phyloP scores from a whole-genome alignment of 2,888 invertebrate genomes.

The Polymixis flavicincta region DNA sequence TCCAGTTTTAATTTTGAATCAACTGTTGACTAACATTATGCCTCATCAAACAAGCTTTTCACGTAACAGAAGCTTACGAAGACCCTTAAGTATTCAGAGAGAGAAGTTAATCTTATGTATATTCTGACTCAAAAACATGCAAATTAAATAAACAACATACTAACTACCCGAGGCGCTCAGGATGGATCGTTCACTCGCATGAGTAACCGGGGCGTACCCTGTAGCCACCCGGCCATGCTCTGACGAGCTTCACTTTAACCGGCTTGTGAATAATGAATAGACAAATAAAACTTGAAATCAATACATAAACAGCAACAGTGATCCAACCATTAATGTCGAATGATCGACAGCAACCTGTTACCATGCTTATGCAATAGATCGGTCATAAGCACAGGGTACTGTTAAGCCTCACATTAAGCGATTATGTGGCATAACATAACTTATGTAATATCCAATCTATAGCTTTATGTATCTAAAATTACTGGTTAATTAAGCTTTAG shows the following conservation, averaged over 20 bases:
- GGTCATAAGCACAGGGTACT: constrained; percentile 19
- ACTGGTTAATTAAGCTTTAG: background rate
- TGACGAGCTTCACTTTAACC: constrained; percentile 31
- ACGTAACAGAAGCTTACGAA: constrained; percentile 3
- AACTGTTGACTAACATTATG: background rate
- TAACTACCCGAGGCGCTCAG: constrained; percentile 18
- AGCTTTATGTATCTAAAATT: constrained; percentile 20
- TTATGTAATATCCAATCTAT: constrained; percentile 21
- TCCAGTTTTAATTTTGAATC: background rate
- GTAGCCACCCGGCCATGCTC: constrained; percentile 13
- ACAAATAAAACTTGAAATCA: constrained; percentile 35
- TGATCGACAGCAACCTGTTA: constrained; percentile 28
- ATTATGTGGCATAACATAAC: constrained; percentile 22
- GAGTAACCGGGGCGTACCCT: constrained; percentile 17
- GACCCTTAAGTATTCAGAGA: background rate
- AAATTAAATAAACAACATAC: constrained; percentile 20
- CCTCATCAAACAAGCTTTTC: constrained; percentile 1
- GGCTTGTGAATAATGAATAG: constrained; percentile 37
- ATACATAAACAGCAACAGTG: constrained; percentile 14
- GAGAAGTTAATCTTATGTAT: background rate
- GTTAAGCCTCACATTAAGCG: constrained; percentile 12
- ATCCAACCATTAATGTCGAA: constrained; percentile 7
- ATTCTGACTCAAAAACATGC: constrained; percentile 6
- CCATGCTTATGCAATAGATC: constrained; percentile 31
- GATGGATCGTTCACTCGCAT: constrained; percentile 37